A percentile compares a stretch with the other conserved stretches of the same genome.
Conservation (phyloP, 2,113 vertebrate species). For the Pyrgilauda ruficollis region DNA sequence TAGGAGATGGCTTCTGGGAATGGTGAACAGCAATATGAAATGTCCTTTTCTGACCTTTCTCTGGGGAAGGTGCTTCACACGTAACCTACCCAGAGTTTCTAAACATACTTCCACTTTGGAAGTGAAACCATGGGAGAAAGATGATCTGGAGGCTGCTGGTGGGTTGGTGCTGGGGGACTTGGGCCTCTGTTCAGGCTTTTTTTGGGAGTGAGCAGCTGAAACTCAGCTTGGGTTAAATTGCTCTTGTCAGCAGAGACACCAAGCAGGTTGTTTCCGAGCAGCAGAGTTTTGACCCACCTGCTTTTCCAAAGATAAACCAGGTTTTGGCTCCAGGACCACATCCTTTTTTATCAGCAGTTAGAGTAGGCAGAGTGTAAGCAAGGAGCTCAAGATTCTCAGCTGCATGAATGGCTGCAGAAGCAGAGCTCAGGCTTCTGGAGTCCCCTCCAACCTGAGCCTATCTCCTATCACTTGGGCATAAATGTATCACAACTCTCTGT, state of each 20-base stretch:
- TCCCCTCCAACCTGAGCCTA: neutral
- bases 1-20: conserved; percentile 60
- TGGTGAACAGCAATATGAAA: neutral
- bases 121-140: neutral
- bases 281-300: neutral
- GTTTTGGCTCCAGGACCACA: neutral
- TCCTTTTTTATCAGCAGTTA: neutral
- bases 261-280: neutral
- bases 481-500: neutral
- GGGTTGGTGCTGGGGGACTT: no score
- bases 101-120: neutral
- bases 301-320: neutral
- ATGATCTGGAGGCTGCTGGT: neutral
- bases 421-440: neutral
- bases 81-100: neutral
- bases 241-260: neutral
- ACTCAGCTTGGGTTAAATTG: neutral
- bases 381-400: neutral
- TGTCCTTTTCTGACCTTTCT: neutral
- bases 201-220: neutral
- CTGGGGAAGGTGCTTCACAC: neutral
- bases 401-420: neutral
- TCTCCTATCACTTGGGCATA: neutral
- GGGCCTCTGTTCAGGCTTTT: neutral
- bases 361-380: neutral